Percentiles rank a stretch among this genome's conserved stretches.
phyloP scores from a whole-genome alignment of 1,140 invertebrate genomes.

The Zaprionus tsacasi region DNA sequence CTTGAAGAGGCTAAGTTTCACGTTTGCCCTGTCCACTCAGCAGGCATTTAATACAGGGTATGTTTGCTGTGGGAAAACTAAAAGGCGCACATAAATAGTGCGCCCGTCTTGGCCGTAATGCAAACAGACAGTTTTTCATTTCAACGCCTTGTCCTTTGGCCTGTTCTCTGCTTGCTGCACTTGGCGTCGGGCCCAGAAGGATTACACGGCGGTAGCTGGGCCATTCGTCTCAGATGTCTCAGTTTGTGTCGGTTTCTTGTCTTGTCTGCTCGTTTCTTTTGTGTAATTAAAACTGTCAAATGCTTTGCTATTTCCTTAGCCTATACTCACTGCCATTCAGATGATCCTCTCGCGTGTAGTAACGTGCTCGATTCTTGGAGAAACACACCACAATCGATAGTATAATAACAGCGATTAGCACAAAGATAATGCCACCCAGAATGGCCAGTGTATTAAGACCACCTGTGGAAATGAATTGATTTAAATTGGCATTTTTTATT shows the following conservation, averaged over 20 bases:
- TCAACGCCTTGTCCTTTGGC: slow-evolving; percentile 49
- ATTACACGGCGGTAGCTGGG: slow-evolving; percentile 14
- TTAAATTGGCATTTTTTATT: no score
- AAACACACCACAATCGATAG: slow-evolving; percentile 85
- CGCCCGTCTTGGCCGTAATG: slow-evolving; percentile 38
- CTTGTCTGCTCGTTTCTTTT: background rate
- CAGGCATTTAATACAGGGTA: background rate
- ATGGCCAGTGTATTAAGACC: slow-evolving; percentile 83
- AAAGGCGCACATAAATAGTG: slow-evolving; percentile 54
- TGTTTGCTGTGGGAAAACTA: background rate
- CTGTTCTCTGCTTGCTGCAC: slow-evolving; percentile 3
- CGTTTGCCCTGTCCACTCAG: background rate
- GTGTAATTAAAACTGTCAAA: slow-evolving; percentile 48
- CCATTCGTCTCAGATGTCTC: slow-evolving; percentile 17
- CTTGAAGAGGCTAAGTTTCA: background rate
- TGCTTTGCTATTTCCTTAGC: background rate
- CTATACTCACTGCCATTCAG: slow-evolving; percentile 76
- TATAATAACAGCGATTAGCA: slow-evolving; percentile 80
- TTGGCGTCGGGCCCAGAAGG: slow-evolving; percentile 57
- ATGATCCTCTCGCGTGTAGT: slow-evolving; percentile 89
- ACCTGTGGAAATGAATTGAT: slow-evolving; percentile 45
- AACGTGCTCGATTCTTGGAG: slow-evolving; percentile 87
- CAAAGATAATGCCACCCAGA: slow-evolving; percentile 83
- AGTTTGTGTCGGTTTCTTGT: slow-evolving; percentile 1
- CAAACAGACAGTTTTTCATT: slow-evolving; percentile 53